Evolutionary conservation across 2,888 invertebrate genomes (phyloP).

Genomic region (Saturnia pavonia): DNA sequence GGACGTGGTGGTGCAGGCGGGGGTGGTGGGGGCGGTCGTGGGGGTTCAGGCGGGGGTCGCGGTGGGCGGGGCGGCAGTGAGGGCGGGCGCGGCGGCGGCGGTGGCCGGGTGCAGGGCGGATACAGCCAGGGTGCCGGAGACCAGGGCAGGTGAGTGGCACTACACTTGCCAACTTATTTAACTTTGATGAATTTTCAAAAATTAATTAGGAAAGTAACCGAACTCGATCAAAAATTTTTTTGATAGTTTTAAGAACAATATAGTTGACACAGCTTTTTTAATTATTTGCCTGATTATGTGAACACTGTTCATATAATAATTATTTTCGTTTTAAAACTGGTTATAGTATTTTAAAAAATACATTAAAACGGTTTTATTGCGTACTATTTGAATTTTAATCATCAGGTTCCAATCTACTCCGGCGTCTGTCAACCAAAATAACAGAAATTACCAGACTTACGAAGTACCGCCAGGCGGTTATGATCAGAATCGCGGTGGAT

Average conservation of each 20-base stretch:
- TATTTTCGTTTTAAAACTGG: no score
- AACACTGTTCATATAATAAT: no score
- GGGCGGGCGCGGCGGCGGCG: conserved; percentile 40
- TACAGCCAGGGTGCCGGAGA: conserved; percentile 57
- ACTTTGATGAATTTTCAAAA: no score
- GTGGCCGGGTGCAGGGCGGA: conserved; percentile 63
- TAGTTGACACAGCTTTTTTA: no score
- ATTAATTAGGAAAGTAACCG: no score
- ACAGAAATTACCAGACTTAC: conserved; percentile 60
- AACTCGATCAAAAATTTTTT: no score
- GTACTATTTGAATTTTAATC: conserved; percentile 18
- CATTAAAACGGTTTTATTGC: neutral
- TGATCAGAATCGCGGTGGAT: conserved; percentile 36
- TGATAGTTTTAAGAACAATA: no score
- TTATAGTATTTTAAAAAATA: no score
- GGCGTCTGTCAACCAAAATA: conserved; percentile 39
- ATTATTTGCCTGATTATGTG: no score
- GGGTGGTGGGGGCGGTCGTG: conserved; percentile 47
- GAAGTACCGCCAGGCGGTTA: conserved; percentile 68
- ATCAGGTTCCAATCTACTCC: conserved; percentile 57
- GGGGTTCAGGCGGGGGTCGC: conserved; percentile 47
- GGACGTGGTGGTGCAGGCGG: conserved; percentile 50
- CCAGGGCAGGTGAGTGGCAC: conserved; percentile 42
- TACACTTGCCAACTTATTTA: no score
- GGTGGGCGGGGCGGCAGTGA: conserved; percentile 33